These are phyloP conservation scores for Notolepis coatsorum DNA, from an alignment of 2,797 vertebrate genomes.

Conservation along the genomic window DNA sequence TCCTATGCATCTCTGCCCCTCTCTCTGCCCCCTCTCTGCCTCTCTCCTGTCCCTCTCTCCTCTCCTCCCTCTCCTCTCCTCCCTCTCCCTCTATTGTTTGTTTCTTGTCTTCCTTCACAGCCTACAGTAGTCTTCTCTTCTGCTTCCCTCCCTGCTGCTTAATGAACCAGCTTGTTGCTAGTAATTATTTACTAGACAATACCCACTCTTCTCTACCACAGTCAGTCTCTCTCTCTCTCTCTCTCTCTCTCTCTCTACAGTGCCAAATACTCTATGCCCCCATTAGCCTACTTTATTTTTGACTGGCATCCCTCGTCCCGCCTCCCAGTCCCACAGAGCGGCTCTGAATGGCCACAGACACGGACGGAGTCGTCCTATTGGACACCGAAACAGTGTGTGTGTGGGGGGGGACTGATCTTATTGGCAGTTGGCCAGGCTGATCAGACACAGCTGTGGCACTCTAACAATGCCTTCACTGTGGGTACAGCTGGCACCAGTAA, in stretches of 20 bases:
- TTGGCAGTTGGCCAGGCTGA: conserved; percentile 39
- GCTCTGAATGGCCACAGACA: conserved; percentile 24
- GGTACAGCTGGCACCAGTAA: conserved; percentile 28
- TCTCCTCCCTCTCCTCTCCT: conserved; percentile 1
- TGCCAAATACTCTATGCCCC: not conserved
- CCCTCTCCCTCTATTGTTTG: not conserved
- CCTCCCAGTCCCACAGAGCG: conserved; percentile 32
- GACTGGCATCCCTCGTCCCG: not conserved
- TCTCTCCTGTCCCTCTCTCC: not conserved
- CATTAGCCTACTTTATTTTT: conserved; percentile 22
- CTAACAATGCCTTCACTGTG: conserved; percentile 53
- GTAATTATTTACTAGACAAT: conserved; percentile 37
- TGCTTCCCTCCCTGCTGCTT: not conserved
- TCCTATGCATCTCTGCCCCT: no score
- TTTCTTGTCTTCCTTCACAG: not conserved
- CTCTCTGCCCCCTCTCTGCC: not conserved
- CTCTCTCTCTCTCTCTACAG: not conserved
- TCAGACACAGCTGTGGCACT: conserved; percentile 50
- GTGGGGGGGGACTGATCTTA: conserved; percentile 27
- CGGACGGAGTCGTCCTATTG: not conserved
- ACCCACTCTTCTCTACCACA: not conserved
- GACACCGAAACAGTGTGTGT: conserved; percentile 7
- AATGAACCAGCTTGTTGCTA: conserved; percentile 20
- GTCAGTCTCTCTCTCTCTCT: not conserved
- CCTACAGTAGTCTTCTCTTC: no score